Base-by-base conservation (phyloP, 2,113 vertebrate genomes). In the Delphinus delphis region DNA sequence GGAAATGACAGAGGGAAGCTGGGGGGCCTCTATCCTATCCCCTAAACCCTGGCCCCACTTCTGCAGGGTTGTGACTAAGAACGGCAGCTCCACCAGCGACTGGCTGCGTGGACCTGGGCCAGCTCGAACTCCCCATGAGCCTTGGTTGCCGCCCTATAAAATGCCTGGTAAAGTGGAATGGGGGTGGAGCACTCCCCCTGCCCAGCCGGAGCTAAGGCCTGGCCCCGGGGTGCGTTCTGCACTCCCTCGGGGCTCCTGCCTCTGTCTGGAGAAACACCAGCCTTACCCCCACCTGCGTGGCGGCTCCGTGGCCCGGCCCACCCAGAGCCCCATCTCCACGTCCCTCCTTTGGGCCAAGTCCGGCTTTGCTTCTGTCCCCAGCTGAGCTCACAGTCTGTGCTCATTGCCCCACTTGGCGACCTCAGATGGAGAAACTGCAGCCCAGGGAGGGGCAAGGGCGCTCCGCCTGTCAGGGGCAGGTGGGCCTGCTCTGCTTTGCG, bases 401-500 rank as follows among this genome's bases (percentile, higher is more conserved):
- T 23, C 47, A 47, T 1, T 0, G 17, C 9, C 71, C 10, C 50
- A 5, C 20, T 20, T 2, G 4, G 26, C 5, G 10, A 12, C 36
- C 44, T 63, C 86, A 26, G 71, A 36, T 12, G 33, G 63, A 62
- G 88, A 50, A 26, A n/a, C 50, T 1, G 13, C 60, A 25, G 33
- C 71, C 50, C 62, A 33, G 62, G 28, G 63, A 50, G 23, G 4
- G 25, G 38, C 55, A 36, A 31, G 41, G 25, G 11, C 3, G 18
- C 25, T 33, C 81, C 25, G 44, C 4, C 8, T 28, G 53, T 25
- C 28, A 0, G 26, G 53, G 58, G 86, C 58, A 76, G 28, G 12
- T 17, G 68, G 58, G 58, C 18, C 25, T 23, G 63, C 79, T 47
- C n/a, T 55, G 15, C 21, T 44, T 28, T 4, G 10, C 8, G 6